Evolutionary conservation across 2,888 invertebrate species (phyloP).

Genomic region (Ectobius pallidus): DNA sequence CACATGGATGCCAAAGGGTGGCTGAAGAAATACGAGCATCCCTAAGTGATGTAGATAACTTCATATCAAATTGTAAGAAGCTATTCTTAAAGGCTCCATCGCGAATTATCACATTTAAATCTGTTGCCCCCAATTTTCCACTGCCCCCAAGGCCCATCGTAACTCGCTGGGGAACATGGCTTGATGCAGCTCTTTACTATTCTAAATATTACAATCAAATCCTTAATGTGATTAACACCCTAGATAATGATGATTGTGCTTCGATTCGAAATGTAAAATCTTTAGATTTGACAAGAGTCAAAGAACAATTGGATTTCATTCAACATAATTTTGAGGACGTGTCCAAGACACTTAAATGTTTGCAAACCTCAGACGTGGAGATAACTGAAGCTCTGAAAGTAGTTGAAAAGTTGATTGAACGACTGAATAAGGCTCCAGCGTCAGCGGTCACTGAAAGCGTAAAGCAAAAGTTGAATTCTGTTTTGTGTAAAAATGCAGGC

Average conservation of each 20-base stretch:
- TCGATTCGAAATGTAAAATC: no score
- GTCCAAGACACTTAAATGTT: no score
- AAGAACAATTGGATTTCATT: background rate
- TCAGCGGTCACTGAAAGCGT: background rate
- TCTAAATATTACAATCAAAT: no score
- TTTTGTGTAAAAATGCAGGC: background rate
- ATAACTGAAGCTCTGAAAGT: background rate
- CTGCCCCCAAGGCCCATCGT: no score
- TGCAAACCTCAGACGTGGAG: background rate
- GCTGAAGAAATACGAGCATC: background rate
- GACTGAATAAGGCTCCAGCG: background rate
- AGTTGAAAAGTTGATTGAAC: background rate
- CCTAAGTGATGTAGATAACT: background rate
- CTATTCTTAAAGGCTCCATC: background rate
- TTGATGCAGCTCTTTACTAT: no score
- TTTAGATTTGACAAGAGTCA: background rate
- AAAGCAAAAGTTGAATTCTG: no score
- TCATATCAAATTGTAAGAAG: background rate
- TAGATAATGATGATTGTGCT: no score
- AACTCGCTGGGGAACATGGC: no score
- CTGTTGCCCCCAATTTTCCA: no score
- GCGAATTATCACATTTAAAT: background rate
- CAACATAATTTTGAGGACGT: background rate
- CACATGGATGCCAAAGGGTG: no score
- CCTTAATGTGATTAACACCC: no score